Base-by-base conservation (phyloP, 2,888 invertebrate species). In the Volucella inflata region DNA sequence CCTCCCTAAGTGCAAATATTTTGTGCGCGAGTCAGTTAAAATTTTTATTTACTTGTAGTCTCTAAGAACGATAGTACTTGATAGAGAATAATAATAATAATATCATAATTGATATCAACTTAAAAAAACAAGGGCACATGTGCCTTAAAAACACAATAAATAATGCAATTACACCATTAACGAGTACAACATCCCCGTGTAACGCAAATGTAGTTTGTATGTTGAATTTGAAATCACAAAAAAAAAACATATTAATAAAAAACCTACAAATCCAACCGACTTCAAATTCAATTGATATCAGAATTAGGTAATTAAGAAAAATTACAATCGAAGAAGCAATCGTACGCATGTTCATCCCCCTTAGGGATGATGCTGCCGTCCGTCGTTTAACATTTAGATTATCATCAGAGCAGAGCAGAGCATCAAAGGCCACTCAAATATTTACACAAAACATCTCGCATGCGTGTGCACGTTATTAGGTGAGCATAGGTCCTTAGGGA, bases 371-470 rank as follows among this genome's bases (percentile, higher is more conserved):
- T 36, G 77, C 1, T 51, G 50, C 72, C 64, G 64, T 70, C 72
- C 70, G 64, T 70, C 60, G 75, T 38, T 40, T 57, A 17, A 53
- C 75, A 67, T 68, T 57, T 46, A 42, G 40, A 79, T 30, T 30
- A 30, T 83, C 79, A 72, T 75, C 30, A 46, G 71, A n/a, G n/a
- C n/a, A n/a, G n/a, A n/a, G 30, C 76, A 59, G 21, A 82, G 50
- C 62, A 85, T 72, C 80, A 67, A 68, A 76, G 72, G 76, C 50
- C 85, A 74, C 68, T 81, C 81, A 81, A 85, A 85, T 85, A 85
- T 85, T 85, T 81, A 85, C 85, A 81, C 81, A 85, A 80, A 72
- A 85, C 55, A 77, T 81, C 84, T 80, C 53, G 51, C 68, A 79
- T 79, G 55, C 84, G 85, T 76, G 76, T 81, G 85, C 80, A 51